Conservation (phyloP, 2,113 vertebrate species). For the Asarcornis scutulata region DNA sequence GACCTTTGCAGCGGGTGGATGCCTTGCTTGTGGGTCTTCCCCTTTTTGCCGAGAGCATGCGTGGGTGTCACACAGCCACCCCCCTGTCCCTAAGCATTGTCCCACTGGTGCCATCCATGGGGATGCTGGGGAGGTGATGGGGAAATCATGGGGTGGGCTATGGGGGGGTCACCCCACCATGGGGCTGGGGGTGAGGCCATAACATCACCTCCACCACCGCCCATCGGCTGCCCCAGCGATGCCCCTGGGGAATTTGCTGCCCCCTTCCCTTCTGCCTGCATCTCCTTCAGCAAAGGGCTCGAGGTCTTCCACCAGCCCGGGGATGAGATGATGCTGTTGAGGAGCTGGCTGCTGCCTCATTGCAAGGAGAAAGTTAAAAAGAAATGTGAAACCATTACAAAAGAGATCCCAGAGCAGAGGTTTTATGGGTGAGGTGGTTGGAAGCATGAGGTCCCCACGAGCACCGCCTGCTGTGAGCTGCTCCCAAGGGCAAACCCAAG, state of each 20-base stretch:
- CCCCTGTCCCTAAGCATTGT: neutral
- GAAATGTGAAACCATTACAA: neutral
- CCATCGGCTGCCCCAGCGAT: constrained; percentile 86
- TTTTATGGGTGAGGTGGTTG: neutral
- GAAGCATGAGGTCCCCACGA: rapidly evolving
- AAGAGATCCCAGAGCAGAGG: neutral
- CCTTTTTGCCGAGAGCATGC: neutral
- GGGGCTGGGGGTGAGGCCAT: constrained; percentile 34
- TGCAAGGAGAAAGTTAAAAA: neutral
- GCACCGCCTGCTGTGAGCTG: neutral
- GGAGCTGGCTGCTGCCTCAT: rapidly evolving
- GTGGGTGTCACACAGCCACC: neutral
- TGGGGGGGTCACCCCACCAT: no score
- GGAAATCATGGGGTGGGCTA: no score
- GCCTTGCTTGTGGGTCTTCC: neutral
- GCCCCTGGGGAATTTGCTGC: constrained; percentile 75
- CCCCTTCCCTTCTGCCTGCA: neutral
- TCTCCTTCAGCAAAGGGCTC: neutral
- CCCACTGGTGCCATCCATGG: neutral
- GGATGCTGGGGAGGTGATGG: neutral
- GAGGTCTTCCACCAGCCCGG: no score
- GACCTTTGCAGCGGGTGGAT: neutral
- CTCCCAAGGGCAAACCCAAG: constrained; percentile 23
- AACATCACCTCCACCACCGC: constrained; percentile 86
- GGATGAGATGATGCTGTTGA: rapidly evolving